These are phyloP conservation scores for Anolis sagrei DNA, from an alignment of 2,113 vertebrate species.

Conservation along the genomic window DNA sequence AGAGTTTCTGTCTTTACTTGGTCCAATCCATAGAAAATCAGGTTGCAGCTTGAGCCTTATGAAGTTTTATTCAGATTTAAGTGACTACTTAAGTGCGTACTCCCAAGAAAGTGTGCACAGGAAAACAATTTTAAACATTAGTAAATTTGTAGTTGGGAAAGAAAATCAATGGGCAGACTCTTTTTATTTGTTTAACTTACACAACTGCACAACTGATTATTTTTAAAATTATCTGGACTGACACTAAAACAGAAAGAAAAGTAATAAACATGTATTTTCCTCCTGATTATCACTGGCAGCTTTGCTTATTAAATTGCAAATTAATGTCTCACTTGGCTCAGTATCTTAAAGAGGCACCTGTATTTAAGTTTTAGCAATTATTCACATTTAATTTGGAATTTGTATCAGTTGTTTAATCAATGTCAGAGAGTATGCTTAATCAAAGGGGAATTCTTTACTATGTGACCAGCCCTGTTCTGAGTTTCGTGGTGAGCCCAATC, in stretches of 20 bases:
- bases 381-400: neutral
- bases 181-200: no score
- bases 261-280: neutral
- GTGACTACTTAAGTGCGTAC: neutral
- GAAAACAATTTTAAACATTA: neutral
- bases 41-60: neutral
- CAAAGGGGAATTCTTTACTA: neutral
- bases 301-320: neutral
- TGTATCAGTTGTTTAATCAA: conserved; percentile 5
- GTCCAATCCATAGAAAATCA: neutral
- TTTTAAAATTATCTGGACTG: neutral
- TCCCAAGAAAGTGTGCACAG: neutral
- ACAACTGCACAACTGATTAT: neutral
- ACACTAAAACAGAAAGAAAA: neutral
- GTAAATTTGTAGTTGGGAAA: neutral
- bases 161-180: neutral
- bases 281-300: neutral
- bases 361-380: neutral
- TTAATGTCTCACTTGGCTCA: neutral
- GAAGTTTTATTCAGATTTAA: neutral
- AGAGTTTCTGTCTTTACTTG: neutral
- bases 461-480: neutral
- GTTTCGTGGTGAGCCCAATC: neutral
- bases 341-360: no score
- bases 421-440: neutral